Percentiles rank a stretch among this genome's conserved stretches.
Conservation (phyloP, 2,888 invertebrate species). For the Scaptomyza tumidula region DNA sequence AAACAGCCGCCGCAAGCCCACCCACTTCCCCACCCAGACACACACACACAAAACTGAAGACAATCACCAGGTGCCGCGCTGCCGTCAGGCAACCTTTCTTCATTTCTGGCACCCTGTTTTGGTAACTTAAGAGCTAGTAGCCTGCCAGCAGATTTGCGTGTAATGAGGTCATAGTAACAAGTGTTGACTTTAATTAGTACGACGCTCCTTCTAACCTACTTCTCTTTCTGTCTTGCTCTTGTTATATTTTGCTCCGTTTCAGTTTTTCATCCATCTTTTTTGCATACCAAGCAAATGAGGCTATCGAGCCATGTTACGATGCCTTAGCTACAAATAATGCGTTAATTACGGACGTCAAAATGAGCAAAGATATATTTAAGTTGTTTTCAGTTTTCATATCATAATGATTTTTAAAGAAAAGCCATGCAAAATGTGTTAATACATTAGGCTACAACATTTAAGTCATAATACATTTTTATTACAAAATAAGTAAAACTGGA, state of each 20-base stretch:
- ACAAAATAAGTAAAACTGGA: constrained; percentile 16
- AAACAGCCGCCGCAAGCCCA: constrained; percentile 24
- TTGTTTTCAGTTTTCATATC: constrained; percentile 2
- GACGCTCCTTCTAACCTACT: constrained; percentile 16
- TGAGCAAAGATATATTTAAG: constrained; percentile 5
- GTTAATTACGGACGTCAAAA: constrained; percentile 54
- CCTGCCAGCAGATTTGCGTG: constrained; percentile 65
- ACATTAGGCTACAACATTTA: neutral
- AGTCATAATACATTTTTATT: neutral
- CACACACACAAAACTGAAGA: constrained; percentile 44
- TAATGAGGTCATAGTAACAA: constrained; percentile 77
- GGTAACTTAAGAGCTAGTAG: constrained; percentile 44
- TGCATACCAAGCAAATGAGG: constrained; percentile 46
- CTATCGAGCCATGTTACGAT: constrained; percentile 51
- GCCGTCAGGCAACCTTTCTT: neutral
- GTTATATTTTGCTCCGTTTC: constrained; percentile 1
- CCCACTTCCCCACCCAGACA: neutral
- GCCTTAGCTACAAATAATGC: constrained; percentile 58
- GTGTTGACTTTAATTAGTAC: constrained; percentile 79
- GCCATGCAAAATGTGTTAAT: neutral
- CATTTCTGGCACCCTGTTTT: neutral
- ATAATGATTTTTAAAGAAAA: constrained; percentile 3
- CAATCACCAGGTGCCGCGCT: constrained; percentile 64
- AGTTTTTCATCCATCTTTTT: constrained; percentile 17
- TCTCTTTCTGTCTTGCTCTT: neutral